A percentile compares a stretch with the other conserved stretches of the same genome.
Conservation (phyloP, 2,113 vertebrate genomes). For the Chiloscyllium plagiosum region DNA sequence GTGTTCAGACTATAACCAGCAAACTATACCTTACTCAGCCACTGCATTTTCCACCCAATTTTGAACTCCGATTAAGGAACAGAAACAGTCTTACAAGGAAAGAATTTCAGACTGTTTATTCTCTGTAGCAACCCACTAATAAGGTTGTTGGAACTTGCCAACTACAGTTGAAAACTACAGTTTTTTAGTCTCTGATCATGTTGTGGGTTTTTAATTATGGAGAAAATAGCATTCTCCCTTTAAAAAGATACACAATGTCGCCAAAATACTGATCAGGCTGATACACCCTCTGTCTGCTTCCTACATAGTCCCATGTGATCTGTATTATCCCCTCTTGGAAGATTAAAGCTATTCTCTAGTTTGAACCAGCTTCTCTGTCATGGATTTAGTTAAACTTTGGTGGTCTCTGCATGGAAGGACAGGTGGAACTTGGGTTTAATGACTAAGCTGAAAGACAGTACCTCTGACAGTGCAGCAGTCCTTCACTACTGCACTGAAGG, state of each 20-base stretch:
- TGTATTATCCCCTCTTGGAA: not conserved
- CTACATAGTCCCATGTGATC: not conserved
- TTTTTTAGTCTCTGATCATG: not conserved
- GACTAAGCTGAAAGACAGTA: not conserved
- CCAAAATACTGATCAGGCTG: not conserved
- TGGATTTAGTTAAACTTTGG: not conserved
- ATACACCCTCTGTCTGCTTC: not conserved
- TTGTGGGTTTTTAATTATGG: not conserved
- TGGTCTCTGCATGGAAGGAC: not conserved
- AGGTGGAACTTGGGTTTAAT: not conserved
- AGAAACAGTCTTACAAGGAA: not conserved
- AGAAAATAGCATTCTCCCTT: not conserved
- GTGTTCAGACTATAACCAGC: not conserved
- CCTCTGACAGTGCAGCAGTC: too few relatives aligned
- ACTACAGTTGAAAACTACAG: not conserved
- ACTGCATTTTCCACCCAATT: not conserved
- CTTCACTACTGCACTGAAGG: too few relatives aligned
- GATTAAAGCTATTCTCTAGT: not conserved
- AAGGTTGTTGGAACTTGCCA: not conserved
- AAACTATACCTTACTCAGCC: not conserved
- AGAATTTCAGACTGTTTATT: not conserved
- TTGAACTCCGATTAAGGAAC: not conserved
- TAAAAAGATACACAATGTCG: not conserved
- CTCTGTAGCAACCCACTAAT: not conserved
- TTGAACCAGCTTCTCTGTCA: not conserved